Base-by-base conservation (phyloP, 2,888 invertebrate genomes). In the Eilema caniola region DNA sequence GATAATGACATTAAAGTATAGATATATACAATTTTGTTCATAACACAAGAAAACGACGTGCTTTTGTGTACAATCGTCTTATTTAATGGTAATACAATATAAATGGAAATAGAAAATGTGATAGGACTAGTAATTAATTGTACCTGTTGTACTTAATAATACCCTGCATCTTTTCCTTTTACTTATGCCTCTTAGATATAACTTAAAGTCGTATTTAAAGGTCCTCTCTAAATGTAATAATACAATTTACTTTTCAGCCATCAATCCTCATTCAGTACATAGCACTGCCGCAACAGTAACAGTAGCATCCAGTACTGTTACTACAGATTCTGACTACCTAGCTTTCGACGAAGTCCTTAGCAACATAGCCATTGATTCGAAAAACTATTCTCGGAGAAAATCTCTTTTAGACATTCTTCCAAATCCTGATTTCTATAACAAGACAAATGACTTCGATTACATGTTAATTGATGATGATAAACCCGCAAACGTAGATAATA, bases 331-430 rank as follows among this genome's bases (percentile, higher is more conserved):
- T 0, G 87, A 86, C 47, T 82, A 86, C 70, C 64, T 90, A 67
- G 87, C 78, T 3, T 91, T 91, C 25, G 88, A 89, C 20, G 90
- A 91, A 71, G 88, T 90, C 8, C 71, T 90, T 0, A 85, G 76
- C 12, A 86, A 81, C 37, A 85, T 90, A n/a, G 83, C 79, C 0
- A 67, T 83, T 4, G 82, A 87, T 14, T 72, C 66, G 4, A 78
- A 82, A 68, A 83, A 74, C 53, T 73, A 85, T 66, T 83, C 60
- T n/a, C 79, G 82, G 62, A 81, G 77, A 23, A 86, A 85, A 75
- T 72, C 76, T 16, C 64, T 77, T 41, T 66, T 82, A 16, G 71
- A 77, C 3, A 56, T 72, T 28, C 65, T 70, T n/a, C 72, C 72
- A 0, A 74, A 28, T 53, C 61, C 59, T 37, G 24, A 33, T 25